Evolutionary conservation across 1,140 invertebrate species (phyloP).

Genomic region (Anoplolepis gracilipes): DNA sequence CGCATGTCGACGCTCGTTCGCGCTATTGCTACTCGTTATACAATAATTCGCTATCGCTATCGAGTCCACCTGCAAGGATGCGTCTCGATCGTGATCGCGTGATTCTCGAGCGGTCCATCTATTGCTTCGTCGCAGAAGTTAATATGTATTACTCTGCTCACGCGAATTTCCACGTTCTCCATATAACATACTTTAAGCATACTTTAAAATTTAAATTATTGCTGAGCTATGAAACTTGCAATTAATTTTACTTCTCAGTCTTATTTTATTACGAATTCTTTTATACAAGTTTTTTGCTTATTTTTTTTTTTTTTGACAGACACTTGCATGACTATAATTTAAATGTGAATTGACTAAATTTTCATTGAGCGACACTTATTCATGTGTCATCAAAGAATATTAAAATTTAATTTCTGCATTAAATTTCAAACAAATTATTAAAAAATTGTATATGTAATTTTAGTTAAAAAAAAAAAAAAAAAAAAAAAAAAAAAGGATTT

Average conservation of each 20-base stretch:
- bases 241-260: not conserved
- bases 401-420: not conserved
- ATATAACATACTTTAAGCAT: not conserved
- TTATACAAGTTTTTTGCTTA: not conserved
- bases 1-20: constrained; percentile 17
- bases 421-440: not conserved
- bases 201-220: not conserved
- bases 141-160: constrained; percentile 34
- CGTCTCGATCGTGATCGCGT: constrained; percentile 56
- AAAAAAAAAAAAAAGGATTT: too few relatives aligned
- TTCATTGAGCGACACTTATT: not conserved
- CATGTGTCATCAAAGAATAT: not conserved
- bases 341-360: not conserved
- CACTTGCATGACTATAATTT: not conserved
- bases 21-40: constrained; percentile 70
- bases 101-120: constrained; percentile 58
- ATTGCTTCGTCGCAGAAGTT: constrained; percentile 67
- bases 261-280: not conserved
- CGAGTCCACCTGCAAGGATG: constrained; percentile 31
- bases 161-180: constrained; percentile 32
- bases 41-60: constrained; percentile 72
- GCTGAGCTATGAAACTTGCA: not conserved
- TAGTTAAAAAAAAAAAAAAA: not conserved
- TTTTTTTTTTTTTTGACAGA: not conserved
- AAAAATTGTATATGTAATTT: not conserved